Evolutionary conservation across 1,140 invertebrate species (phyloP), one percentile per base, ranked within the genome.

Genomic region (Physella acuta): DNA sequence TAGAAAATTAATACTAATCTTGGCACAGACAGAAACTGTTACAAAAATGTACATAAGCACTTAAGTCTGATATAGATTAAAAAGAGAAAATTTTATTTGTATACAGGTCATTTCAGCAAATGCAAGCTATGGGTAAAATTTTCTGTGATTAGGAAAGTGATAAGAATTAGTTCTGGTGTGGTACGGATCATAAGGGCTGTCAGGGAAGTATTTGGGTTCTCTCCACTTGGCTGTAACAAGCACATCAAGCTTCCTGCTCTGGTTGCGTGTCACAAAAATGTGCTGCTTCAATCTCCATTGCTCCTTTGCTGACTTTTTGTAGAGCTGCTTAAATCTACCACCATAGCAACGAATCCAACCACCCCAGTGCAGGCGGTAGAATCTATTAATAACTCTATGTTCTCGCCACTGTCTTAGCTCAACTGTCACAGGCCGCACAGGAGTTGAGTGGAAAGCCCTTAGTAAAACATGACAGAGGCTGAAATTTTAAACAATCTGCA

Each of bases 321-420:
- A 58, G 2, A 67, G 26, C 2, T 24, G 17, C 11, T 44, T 37
- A 33, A 24, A 5, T 28, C 53, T 56, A 2, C 53, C 52, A 17
- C 52, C 52, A 37, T 1, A 20, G 3, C 36, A 51, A 3, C 65
- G 31, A 28, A 67, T 67, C 65, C 65, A 67, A 26, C 26, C 65
- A 37, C 65, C 65, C 65, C 65, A 67, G 65, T 56, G 52, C 8
- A 67, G 65, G 3, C 65, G 2, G 31, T 67, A 67, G 24, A 67
- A 67, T 1, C 65, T 31, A 30, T 58, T 16, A 16, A 67, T 67
- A 20, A 67, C 53, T 20, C 65, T 56, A 26, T 34, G 31, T 34
- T 67, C 65, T n/a, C 65, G 30, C 65, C 65, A 67, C 26, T 56
- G 33, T 30, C 58, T 67, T 26, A 55, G 5, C 17, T 58, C 65